Evolutionary conservation across 2,888 invertebrate species (phyloP).

Genomic region (Quadriops clusia): DNA sequence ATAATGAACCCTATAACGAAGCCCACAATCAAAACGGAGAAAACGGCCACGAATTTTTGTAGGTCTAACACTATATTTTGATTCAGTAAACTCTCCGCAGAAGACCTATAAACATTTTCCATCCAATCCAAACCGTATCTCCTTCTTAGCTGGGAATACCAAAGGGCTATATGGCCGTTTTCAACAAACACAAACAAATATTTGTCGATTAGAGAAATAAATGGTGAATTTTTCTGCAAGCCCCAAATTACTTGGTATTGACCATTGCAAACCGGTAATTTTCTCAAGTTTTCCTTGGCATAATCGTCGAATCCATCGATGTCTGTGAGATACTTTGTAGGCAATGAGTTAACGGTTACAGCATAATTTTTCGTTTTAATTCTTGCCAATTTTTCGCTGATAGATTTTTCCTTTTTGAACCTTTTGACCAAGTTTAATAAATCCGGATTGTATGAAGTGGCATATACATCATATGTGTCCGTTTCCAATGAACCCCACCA

Average conservation of each 20-base stretch:
- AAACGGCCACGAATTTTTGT: conserved; percentile 11
- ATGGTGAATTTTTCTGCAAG: conserved; percentile 19
- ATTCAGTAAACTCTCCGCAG: neutral
- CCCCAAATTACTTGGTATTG: conserved; percentile 15
- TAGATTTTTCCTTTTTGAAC: no score
- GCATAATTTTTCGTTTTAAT: conserved; percentile 12
- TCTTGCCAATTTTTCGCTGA: conserved; percentile 5
- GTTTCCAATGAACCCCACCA: conserved; percentile 11
- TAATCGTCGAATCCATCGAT: conserved; percentile 15
- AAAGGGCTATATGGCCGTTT: conserved; percentile 16
- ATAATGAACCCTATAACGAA: conserved; percentile 10
- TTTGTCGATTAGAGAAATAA: conserved; percentile 15
- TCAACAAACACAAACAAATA: conserved; percentile 13
- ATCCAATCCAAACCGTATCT: conserved; percentile 6
- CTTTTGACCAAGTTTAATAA: no score
- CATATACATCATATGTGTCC: no score
- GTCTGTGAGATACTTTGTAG: conserved; percentile 13
- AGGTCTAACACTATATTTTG: conserved; percentile 5
- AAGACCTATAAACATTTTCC: conserved; percentile 6
- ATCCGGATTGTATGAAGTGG: no score
- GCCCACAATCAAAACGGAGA: conserved; percentile 16
- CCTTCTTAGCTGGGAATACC: conserved; percentile 11
- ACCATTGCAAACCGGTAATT: conserved; percentile 15
- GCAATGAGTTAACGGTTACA: conserved; percentile 13
- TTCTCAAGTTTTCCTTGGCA: conserved; percentile 13